Percentiles rank a stretch among this genome's conserved stretches.
Evolutionary conservation across 2,797 vertebrate genomes (phyloP).

Genomic region (Megalops cyprinoides): DNA sequence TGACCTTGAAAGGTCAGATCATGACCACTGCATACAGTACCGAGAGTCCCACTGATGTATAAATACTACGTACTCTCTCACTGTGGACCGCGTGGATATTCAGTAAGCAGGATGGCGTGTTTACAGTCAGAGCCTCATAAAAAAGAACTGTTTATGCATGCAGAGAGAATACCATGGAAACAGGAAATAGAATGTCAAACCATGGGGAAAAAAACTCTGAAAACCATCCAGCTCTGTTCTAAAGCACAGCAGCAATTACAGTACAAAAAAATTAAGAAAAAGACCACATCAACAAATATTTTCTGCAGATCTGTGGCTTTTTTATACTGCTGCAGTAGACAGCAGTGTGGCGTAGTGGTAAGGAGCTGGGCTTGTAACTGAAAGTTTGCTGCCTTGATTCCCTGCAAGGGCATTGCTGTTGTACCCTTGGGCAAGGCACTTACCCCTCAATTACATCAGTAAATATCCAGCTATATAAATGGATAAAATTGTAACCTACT

Average conservation of each 20-base stretch:
- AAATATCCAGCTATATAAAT: too few relatives aligned
- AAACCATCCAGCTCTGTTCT: neutral
- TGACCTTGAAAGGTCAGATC: conserved; percentile 37
- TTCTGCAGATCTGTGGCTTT: neutral
- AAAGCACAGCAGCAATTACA: neutral
- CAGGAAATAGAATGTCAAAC: neutral
- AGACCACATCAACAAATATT: neutral
- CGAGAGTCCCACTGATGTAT: conserved; percentile 4
- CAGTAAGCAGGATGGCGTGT: neutral
- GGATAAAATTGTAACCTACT: too few relatives aligned
- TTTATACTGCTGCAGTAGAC: neutral
- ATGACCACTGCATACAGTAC: conserved; percentile 13
- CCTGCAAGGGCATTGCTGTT: too few relatives aligned
- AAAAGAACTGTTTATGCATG: neutral
- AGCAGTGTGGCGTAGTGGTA: too few relatives aligned
- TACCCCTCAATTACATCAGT: too few relatives aligned
- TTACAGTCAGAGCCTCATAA: neutral
- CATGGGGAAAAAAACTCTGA: neutral
- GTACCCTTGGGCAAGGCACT: too few relatives aligned
- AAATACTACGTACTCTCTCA: neutral
- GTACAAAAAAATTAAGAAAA: too few relatives aligned
- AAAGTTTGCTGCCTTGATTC: too few relatives aligned
- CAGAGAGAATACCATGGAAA: neutral
- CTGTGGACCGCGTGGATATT: neutral
- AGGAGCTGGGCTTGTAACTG: too few relatives aligned